phyloP scores from a whole-genome alignment of 1,140 invertebrate genomes.

The Dendrolimus punctatus region DNA sequence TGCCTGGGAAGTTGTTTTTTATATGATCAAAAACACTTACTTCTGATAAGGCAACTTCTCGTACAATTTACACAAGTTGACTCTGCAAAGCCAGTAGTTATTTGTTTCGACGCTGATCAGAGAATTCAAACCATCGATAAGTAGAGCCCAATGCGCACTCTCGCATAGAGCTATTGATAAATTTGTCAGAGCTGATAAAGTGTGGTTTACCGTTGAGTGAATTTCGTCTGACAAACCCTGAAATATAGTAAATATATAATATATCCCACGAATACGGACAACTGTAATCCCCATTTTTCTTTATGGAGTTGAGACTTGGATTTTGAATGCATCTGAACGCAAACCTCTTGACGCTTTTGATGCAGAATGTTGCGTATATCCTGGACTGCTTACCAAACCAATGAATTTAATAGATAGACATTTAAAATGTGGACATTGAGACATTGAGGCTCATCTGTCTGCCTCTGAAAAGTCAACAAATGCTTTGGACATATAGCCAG shows the following conservation, averaged over 20 bases:
- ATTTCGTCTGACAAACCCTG: conserved; percentile 81
- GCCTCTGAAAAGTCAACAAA: too few species aligned
- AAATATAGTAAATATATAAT: conserved; percentile 20
- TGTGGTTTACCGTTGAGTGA: conserved; percentile 78
- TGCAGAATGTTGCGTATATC: too few species aligned
- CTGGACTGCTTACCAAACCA: too few species aligned
- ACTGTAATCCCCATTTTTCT: too few species aligned
- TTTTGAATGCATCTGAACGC: too few species aligned
- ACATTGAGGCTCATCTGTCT: too few species aligned
- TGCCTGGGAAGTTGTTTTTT: not conserved
- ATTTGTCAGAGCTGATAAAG: conserved; percentile 72
- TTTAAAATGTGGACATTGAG: too few species aligned
- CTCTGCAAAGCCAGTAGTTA: conserved; percentile 91
- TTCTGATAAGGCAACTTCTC: conserved; percentile 51
- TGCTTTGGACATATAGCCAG: too few species aligned
- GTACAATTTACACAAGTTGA: conserved; percentile 71
- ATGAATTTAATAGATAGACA: too few species aligned
- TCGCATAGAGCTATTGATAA: conserved; percentile 77
- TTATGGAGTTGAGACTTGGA: too few species aligned
- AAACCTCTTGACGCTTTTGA: too few species aligned
- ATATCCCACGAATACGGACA: not conserved
- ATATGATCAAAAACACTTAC: conserved; percentile 30
- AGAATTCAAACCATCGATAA: conserved; percentile 74
- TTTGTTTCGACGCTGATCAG: conserved; percentile 79
- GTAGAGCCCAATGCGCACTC: conserved; percentile 68